Conservation (phyloP, 2,888 invertebrate species). For the Synanthedon formicaeformis region DNA sequence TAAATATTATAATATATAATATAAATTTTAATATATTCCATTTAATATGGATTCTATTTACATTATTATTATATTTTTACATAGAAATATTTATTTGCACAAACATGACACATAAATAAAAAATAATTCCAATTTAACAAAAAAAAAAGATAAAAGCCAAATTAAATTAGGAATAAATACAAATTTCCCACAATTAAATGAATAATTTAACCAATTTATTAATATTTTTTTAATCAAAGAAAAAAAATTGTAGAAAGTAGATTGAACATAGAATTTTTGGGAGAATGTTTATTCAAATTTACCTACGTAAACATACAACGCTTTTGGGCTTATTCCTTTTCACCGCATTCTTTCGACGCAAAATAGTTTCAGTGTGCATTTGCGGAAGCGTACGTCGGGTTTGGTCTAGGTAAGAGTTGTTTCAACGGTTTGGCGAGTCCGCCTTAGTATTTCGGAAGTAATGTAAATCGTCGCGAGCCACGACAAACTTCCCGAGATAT, state of each 20-base stretch:
- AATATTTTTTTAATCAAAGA: too few species aligned
- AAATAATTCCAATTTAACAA: background rate
- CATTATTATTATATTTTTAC: too few species aligned
- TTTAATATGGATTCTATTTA: too few species aligned
- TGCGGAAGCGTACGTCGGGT: background rate
- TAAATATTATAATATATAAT: too few species aligned
- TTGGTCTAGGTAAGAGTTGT: constrained; percentile 17
- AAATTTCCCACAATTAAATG: too few species aligned
- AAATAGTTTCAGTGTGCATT: constrained; percentile 24
- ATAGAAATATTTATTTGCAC: background rate
- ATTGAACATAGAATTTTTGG: background rate
- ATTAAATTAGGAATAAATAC: too few species aligned
- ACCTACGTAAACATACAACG: background rate
- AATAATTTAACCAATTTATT: too few species aligned
- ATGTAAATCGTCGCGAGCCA: constrained; percentile 60
- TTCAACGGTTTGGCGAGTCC: constrained; percentile 37
- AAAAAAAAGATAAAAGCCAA: too few species aligned
- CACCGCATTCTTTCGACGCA: constrained; percentile 20
- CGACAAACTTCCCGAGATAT: constrained; percentile 58
- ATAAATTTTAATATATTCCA: too few species aligned
- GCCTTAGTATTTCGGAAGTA: constrained; percentile 58
- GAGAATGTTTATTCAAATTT: background rate
- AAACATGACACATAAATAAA: background rate
- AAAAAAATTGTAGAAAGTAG: too few species aligned
- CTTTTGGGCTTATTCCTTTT: constrained; percentile 2